phyloP scores from a whole-genome alignment of 2,797 vertebrate genomes.

The Ctenosaura bakeri region DNA sequence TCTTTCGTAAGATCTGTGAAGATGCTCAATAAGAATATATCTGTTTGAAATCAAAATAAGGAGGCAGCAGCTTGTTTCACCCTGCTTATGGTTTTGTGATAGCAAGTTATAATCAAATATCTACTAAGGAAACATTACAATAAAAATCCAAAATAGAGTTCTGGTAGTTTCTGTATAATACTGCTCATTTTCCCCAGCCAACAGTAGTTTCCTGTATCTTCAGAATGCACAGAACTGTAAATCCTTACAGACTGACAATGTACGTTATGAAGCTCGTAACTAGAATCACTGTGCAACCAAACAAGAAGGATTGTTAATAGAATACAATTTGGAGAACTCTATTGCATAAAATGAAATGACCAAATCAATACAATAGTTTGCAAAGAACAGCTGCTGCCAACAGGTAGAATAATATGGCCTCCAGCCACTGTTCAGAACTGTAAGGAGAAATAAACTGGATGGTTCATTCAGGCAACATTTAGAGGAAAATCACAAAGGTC shows the following conservation, averaged over 20 bases:
- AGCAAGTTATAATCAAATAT: too few relatives aligned
- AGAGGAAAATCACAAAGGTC: slow-evolving; percentile 33
- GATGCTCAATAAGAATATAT: too few relatives aligned
- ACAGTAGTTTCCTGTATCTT: background rate
- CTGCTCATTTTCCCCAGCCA: background rate
- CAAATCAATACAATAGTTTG: background rate
- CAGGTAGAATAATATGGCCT: background rate
- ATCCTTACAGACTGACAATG: background rate
- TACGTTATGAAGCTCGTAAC: background rate
- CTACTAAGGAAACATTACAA: background rate
- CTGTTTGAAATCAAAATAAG: too few relatives aligned
- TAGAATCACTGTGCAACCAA: background rate
- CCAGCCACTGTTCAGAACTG: background rate
- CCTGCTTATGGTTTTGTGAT: background rate
- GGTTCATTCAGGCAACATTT: background rate
- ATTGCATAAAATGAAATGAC: background rate
- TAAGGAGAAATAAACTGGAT: slow-evolving; percentile 8
- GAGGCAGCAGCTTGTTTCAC: background rate
- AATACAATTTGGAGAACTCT: background rate
- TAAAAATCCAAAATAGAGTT: background rate
- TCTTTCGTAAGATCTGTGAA: too few relatives aligned
- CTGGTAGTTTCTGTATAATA: background rate
- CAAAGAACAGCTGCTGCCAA: slow-evolving; percentile 1
- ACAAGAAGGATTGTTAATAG: accelerated
- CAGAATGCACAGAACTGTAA: background rate